Percentiles rank a stretch among this genome's conserved stretches.
Conservation (phyloP, 2,797 vertebrate species). For the Pseudomugil tenellus region DNA sequence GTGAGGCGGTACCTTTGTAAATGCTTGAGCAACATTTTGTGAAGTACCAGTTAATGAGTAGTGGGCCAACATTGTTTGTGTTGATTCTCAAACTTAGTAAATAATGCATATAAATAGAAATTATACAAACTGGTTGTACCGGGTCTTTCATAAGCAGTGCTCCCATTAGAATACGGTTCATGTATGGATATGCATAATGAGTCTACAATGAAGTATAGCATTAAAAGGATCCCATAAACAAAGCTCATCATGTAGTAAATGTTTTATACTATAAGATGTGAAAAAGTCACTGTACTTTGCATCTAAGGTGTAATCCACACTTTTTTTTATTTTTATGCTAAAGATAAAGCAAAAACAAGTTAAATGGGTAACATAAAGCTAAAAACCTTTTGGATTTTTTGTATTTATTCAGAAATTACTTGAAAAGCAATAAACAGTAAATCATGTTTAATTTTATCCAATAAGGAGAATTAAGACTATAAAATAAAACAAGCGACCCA, state of each 20-base stretch:
- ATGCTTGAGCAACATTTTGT: slow-evolving; percentile 20
- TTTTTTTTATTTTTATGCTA: not conserved
- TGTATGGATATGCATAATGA: slow-evolving; percentile 2
- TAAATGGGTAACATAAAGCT: not conserved
- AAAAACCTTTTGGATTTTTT: not conserved
- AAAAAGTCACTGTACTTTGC: not conserved
- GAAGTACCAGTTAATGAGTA: slow-evolving; percentile 26
- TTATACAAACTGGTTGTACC: slow-evolving; percentile 7
- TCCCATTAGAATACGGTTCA: slow-evolving; percentile 7
- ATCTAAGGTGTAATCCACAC: not conserved
- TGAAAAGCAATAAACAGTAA: no score
- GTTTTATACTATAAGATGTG: not conserved
- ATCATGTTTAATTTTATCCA: not conserved
- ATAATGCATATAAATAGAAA: slow-evolving; percentile 45
- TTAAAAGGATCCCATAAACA: not conserved
- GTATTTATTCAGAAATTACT: not conserved
- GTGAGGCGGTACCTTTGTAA: slow-evolving; percentile 29
- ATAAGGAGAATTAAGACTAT: not conserved
- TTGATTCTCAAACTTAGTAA: slow-evolving; percentile 25
- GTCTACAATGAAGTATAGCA: not conserved
- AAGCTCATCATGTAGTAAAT: not conserved
- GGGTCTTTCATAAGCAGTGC: slow-evolving; percentile 14
- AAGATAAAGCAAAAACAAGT: not conserved
- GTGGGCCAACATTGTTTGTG: slow-evolving; percentile 18
- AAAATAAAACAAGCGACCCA: not conserved